Evolutionary conservation across 2,113 vertebrate species (phyloP), one percentile per base, ranked within the genome.

Genomic region (Pedionomus torquatus): DNA sequence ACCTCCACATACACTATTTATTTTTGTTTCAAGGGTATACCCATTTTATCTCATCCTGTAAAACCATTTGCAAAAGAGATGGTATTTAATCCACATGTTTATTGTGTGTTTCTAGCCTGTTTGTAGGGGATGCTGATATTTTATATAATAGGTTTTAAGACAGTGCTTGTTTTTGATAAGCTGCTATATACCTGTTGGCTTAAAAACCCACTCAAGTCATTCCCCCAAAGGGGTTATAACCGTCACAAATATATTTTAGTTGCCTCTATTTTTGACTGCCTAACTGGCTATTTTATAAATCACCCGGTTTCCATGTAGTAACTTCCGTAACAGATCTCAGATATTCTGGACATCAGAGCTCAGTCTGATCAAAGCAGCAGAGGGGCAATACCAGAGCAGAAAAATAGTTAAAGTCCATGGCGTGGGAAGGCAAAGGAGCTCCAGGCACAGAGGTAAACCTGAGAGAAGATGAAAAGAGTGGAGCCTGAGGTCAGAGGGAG

Each of bases 331-430:
- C 33, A 0, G 1, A 13, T 60, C 74, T 87, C 37, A 49, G 30
- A 46, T 25, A 48, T 17, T 55, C 8, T 0, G 0, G 23, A 48
- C 9, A 6, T 33, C 1, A 4, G 52, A 87, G 5, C 54, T 35
- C 54, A 65, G n/a, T 35, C 26, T 37, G 19, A 65, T 57, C 39
- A 57, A 41, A 77, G 41, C 63, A 85, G 39, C 43, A 66, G 33
- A 55, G 24, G 13, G 57, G 33, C 61, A 72, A 17, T 26, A 48
- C 20, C 17, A 13, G 70, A 64, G n/a, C 10, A 86, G 48, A n/a
- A 79, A 18, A 64, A 43, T 3, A 72, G 33, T n/a, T n/a, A 11
- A 83, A 51, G 8, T 52, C 49, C 0, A 0, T 43, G 31, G 19
- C 13, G 35, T 76, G 55, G 57, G 57, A 82, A 87, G 44, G 35